Base-by-base conservation (phyloP, 30 jellyfish, hydroid and myxozoan species). In the Turritopsis dohrnii region DNA sequence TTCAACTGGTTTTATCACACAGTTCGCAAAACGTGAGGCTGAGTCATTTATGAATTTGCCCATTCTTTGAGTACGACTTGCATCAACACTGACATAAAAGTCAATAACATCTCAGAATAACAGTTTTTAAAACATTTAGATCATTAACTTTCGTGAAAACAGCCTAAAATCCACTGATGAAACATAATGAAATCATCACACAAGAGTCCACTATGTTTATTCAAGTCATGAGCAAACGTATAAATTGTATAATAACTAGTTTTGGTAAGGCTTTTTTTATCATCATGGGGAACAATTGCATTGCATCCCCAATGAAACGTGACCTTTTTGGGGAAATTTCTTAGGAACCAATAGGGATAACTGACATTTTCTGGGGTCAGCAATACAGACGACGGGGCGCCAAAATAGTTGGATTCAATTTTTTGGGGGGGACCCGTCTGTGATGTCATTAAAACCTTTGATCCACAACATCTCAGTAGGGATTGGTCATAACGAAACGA, bases 1-100 rank as follows among this genome's bases (percentile, higher is more conserved):
- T 69, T 69, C 31, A 69, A 69, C 22, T 7, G 77, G 30, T n/a
- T 27, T 23, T 27, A 69, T 69, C 28, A 69, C 77, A 69, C 77
- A 69, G 77, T 69, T 69, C 0, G 31, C 77, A 69, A n/a, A 69
- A 8, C 31, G 77, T n/a, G 77, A 19, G 30, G 28, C 77, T n/a
- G 77, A 69, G 30, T 69, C 77, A 69, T 69, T 69, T 17, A 69
- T 21, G 19, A n/a, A 69, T 69, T 69, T 69, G 23, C 77, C 77
- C 9, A 69, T 23, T 23, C 77, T 16, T n/a, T 69, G 28, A 27
- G 28, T 27, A 69, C 28, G 30, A 69, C 31, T 69, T 23, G 77
- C 77, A 69, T 69, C 8, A 69, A 69, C 19, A 27, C 77, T 69
- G 19, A 69, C 60, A 41, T 13, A 41, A 41, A 41, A 41, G 13